Evolutionary conservation across 2,797 vertebrate species (phyloP), one percentile per base, ranked within the genome.

Genomic region (Petrocephalus sullivani): DNA sequence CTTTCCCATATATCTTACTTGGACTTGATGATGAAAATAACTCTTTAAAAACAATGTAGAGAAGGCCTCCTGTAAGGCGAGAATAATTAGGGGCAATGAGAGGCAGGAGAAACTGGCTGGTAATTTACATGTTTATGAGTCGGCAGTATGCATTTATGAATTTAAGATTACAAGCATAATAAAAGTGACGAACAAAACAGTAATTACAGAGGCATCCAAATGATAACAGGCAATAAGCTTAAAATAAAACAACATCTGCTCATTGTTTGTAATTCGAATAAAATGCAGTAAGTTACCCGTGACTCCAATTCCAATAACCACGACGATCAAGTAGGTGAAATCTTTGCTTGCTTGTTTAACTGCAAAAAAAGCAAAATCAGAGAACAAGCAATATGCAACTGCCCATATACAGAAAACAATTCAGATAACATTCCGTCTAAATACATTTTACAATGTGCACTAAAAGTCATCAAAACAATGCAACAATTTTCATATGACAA

Each of bases 31-130:
- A 96, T 86, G 97, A 98, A 92, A 99, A 98, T 0, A 99, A 94
- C 92, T 99, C 98, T 94, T 96, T 97, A 92, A 99, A 98, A 89
- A 99, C 94, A 87, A 97, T 95, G 92, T 98, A 99, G n/a, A 99
- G 94, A 90, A 99, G 94, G 88, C 97, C 97, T 90, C 98, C 98
- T 99, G 92, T 91, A 93, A 91, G 1, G 92, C 64, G 92, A 58
- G 23, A 58, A 54, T 85, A 58, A 16, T 19, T 56, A 4, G 12
- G 14, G 8, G 81, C 0, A 46, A 37, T 46, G 71, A 46, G 19
- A 19, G 71, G 16, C 19, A 14, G 37, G 67, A 6, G 16, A 75
- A 75, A 33, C 9, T 6, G 21, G 23, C 67, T 2, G 67, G 4
- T 41, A 37, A 75, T 41, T 19, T 41, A 19, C 67, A 41, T 75